Base-by-base conservation (phyloP, 2,888 invertebrate genomes). In the Alcis repandata region DNA sequence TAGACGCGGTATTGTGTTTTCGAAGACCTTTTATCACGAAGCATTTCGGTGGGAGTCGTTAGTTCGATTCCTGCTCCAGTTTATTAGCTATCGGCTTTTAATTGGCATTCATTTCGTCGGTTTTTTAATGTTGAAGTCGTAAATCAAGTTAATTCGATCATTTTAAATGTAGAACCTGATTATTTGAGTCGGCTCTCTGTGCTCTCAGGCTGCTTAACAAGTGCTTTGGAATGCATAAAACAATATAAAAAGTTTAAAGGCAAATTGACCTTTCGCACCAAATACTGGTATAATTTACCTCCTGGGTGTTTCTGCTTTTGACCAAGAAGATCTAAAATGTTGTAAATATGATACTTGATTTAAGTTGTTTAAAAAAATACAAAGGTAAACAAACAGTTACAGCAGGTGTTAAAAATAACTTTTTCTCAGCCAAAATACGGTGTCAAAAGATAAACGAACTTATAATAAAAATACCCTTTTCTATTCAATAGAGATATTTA, bases 11-110 rank as follows among this genome's bases (percentile, higher is more conserved):
- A 92, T 92, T 93, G 92, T 92, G 88, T 91, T 92, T 90, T 92
- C 88, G 88, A 89, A 92, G 91, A 91, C 91, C 91, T 92, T 92
- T 92, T 91, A 92, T 90, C 92, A 87, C 86, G 86, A 83, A 83
- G 88, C 89, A 88, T 90, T 91, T 90, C 88, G 87, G 87, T 87
- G 88, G 80, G 84, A 87, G 85, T 89, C 85, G 89, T 79, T 86
- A 86, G 90, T 90, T 91, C 89, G 88, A 89, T 89, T 91, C 90
- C 89, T 85, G 89, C 87, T 85, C 82, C 79, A 87, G 89, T 92
- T 92, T 91, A 92, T 91, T 92, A 87, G 91, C 86, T 84, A 88
- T 91, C 86, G 80, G 83, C 78, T 84, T 91, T 91, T 91, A 91
- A 92, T 92, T 91, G 90, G 90, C 84, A 84, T 86, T 86, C 80